These are phyloP conservation scores for Sialia sialis DNA, from an alignment of 2,113 vertebrate species.

Conservation along the genomic window DNA sequence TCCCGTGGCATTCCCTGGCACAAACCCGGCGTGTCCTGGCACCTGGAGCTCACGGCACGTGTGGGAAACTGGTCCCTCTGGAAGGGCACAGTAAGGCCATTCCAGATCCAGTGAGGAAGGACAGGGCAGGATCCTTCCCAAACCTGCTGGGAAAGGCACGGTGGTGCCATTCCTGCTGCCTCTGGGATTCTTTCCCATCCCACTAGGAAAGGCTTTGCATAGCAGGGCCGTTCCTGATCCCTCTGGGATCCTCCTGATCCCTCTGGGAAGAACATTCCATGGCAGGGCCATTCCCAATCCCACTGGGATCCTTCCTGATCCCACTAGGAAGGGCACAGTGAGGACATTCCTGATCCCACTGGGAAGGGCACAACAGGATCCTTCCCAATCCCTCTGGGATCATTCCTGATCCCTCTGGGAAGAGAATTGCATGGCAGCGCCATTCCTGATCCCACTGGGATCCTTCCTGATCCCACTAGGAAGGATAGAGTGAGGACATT, in stretches of 20 bases:
- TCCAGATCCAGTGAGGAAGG: background rate
- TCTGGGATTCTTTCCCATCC: background rate
- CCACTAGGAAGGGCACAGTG: accelerated
- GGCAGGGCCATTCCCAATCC: too few relatives aligned
- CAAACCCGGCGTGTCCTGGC: accelerated
- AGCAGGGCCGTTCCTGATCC: background rate
- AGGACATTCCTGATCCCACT: background rate
- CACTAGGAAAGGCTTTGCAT: background rate
- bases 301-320: background rate
- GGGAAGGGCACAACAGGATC: background rate
- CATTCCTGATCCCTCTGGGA: background rate
- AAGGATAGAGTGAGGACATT: too few relatives aligned
- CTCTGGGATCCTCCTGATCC: background rate
- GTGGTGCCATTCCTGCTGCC: accelerated
- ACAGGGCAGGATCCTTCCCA: accelerated
- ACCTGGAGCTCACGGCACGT: accelerated
- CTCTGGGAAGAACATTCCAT: too few relatives aligned
- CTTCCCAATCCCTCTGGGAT: background rate
- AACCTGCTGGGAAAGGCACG: too few relatives aligned
- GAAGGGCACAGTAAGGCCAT: background rate
- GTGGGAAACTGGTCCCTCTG: accelerated
- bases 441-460: background rate
- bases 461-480: background rate
- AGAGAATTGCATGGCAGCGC: too few relatives aligned
- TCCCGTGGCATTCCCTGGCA: background rate